phyloP scores from a whole-genome alignment of 30 jellyfish, hydroid and myxozoan genomes.

The Aurelia aurita region DNA sequence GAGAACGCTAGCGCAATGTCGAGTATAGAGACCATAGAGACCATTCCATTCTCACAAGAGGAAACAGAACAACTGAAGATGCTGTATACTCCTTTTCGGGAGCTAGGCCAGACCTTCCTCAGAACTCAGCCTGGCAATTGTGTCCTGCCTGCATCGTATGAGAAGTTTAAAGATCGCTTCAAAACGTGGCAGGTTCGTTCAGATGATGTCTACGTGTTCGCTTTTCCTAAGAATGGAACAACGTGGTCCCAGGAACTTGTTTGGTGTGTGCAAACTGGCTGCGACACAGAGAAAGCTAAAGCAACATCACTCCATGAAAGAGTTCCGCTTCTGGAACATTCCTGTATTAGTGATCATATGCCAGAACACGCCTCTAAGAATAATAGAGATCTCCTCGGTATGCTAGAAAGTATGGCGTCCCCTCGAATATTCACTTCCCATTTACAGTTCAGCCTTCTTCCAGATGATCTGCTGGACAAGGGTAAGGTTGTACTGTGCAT shows the following conservation, averaged over 20 bases:
- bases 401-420: constrained; percentile 22
- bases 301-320: background rate
- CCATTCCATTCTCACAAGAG: no score
- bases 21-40: no score
- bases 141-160: constrained; percentile 12
- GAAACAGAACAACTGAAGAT: no score
- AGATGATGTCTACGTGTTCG: constrained; percentile 31
- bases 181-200: constrained; percentile 13
- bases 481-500: constrained; percentile 48
- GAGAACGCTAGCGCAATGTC: no score
- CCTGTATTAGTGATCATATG: background rate
- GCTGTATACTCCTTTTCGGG: no score
- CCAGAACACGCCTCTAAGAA: background rate
- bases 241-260: constrained; percentile 35
- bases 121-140: constrained; percentile 32
- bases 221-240: constrained; percentile 37
- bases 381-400: no score
- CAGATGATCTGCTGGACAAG: constrained; percentile 37
- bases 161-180: constrained; percentile 6
- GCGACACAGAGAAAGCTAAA: background rate
- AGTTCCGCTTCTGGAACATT: background rate
- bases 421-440: constrained; percentile 38
- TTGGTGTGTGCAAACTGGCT: constrained; percentile 8
- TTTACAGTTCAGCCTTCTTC: constrained; percentile 39
- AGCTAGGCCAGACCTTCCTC: background rate